A percentile compares a stretch with the other conserved stretches of the same genome.
Conservation (phyloP, 2,113 vertebrate species). For the Tauraco erythrolophus region DNA sequence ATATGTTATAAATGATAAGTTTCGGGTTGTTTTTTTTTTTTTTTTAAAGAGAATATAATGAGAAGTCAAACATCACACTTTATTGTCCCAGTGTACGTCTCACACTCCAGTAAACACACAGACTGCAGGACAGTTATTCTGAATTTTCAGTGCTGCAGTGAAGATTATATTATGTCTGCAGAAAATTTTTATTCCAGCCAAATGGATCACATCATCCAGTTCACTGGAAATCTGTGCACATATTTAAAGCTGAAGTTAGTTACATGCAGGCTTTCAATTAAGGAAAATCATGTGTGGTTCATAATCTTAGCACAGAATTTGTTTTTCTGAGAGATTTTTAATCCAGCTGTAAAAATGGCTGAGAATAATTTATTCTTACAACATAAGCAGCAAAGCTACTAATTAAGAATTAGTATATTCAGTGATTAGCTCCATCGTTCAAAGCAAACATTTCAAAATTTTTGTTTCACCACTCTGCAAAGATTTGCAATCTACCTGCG, state of each 20-base stretch:
- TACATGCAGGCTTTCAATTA: slow-evolving; percentile 33
- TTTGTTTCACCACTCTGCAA: slow-evolving; percentile 15
- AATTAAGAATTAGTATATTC: slow-evolving; percentile 54
- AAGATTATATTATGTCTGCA: slow-evolving; percentile 41
- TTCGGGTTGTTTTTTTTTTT: too few relatives aligned
- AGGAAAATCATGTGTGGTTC: slow-evolving; percentile 21
- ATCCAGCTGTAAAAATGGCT: slow-evolving; percentile 34
- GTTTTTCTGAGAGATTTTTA: neutral
- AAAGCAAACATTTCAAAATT: slow-evolving; percentile 56
- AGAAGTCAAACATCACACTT: slow-evolving; percentile 33
- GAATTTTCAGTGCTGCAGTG: slow-evolving; percentile 30
- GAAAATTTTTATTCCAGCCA: slow-evolving; percentile 53
- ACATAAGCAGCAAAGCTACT: slow-evolving; percentile 6
- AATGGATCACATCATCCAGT: slow-evolving; percentile 34
- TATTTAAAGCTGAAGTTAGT: neutral
- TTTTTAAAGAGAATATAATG: slow-evolving; percentile 37
- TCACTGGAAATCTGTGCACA: slow-evolving; percentile 47
- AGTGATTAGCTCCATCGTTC: slow-evolving; percentile 29
- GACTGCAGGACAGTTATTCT: slow-evolving; percentile 29
- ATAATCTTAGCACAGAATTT: neutral
- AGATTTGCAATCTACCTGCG: neutral
- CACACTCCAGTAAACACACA: slow-evolving; percentile 28
- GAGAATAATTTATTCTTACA: slow-evolving; percentile 56
- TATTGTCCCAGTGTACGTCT: slow-evolving; percentile 17
- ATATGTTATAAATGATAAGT: slow-evolving; percentile 14